Evolutionary conservation across 2,113 vertebrate genomes (phyloP), one percentile per base, ranked within the genome.

Genomic region (Salvelinus fontinalis): DNA sequence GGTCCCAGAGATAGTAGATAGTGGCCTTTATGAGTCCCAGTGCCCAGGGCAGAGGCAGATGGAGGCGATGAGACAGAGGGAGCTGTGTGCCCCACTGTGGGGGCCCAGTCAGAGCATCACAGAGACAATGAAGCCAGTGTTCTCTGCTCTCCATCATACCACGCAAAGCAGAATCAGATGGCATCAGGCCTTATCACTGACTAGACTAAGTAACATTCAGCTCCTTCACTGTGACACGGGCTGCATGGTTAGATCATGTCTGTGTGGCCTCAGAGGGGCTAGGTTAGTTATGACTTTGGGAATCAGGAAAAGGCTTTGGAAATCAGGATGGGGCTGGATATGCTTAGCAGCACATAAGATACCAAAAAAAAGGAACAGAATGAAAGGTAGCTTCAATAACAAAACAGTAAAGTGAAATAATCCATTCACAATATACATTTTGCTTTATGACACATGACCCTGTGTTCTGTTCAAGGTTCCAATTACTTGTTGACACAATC

Each of bases 111-210:
- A 66, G 16, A 34, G 20, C 20, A 44, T 5, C 11, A 44, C 44
- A 22, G 22, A 54, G 34, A 74, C 73, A 74, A 74, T 74, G 59
- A 59, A 16, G 24, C 4, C 16, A 74, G 59, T 74, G 73, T 74
- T 66, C 60, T 48, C 59, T 44, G 39, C 39, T 9, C 39, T 44
- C 39, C 22, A 22, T 31, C 48, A 29, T 39, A 16, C n/a, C 60
- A 20, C 13, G 31, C 67, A 31, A 34, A 16, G 20, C 26, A 34
- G 29, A 16, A 67, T 67, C 66, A 34, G 66, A 67, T 31, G 12
- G 67, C 67, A 39, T 27, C 29, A 68, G 67, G 18, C 18, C 67
- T 68, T n/a, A 68, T 68, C 67, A 54, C 14, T 54, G 51, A 67
- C 65, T 6, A 7, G 65, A 18, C 65, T 67, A 67, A 67, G 27